These are phyloP conservation scores for Hermaeophaga mercurialis DNA, from an alignment of 2,888 invertebrate genomes.

Conservation along the genomic window DNA sequence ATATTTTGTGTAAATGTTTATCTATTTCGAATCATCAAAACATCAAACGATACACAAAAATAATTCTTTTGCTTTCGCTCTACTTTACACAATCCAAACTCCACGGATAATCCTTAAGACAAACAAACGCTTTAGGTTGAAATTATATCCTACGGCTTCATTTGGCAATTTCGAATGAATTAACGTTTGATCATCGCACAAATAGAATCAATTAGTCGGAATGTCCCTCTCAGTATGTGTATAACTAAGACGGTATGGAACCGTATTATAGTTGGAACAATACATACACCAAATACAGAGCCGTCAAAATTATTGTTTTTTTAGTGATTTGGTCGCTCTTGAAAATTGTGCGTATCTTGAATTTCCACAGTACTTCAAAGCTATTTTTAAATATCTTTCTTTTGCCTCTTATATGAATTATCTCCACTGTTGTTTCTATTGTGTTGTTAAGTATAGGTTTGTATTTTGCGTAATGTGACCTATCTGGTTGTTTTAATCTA, in stretches of 20 bases:
- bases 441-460: too few species aligned
- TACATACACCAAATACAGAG: too few species aligned
- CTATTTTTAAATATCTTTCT: too few species aligned
- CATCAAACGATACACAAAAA: conserved; percentile 44
- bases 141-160: conserved; percentile 41
- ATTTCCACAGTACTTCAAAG: too few species aligned
- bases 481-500: too few species aligned
- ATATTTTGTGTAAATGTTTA: conserved; percentile 57
- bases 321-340: too few species aligned
- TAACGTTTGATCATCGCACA: conserved; percentile 25
- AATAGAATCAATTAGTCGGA: conserved; percentile 20
- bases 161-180: conserved; percentile 28
- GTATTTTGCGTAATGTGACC: too few species aligned
- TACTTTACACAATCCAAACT: conserved; percentile 42
- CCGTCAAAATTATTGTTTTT: too few species aligned
- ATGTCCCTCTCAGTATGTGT: conserved; percentile 19
- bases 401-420: too few species aligned
- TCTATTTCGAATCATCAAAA: conserved; percentile 46
- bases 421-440: too few species aligned
- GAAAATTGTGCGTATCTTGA: too few species aligned
- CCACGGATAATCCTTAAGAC: conserved; percentile 51
- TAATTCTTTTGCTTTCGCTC: conserved; percentile 50
- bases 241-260: neutral
- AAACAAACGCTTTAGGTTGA: conserved; percentile 45
- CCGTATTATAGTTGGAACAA: too few species aligned